Base-by-base conservation (phyloP, 2,888 invertebrate species). In the Ligdia adustata region DNA sequence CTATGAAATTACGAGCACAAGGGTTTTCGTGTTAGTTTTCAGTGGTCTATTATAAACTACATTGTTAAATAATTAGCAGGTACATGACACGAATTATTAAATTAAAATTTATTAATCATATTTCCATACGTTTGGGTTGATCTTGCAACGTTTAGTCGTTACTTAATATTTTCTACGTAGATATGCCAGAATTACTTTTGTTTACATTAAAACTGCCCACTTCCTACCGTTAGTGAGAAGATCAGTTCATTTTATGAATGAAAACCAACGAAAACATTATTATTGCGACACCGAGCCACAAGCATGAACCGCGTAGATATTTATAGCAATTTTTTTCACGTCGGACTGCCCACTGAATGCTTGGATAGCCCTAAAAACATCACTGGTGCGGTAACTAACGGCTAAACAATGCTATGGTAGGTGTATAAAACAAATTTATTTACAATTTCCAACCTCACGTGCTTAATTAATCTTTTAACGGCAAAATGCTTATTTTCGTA, bases 341-440 rank as follows among this genome's bases (percentile, higher is more conserved):
- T 76, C 71, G 68, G 45, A 48, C 56, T 60, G 59, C 62, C 62
- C 61, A 66, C 66, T 49, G 53, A 48, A 48, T 74, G 70, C 80
- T 84, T 84, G 77, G 82, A 83, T 79, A 82, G 80, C 79, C 80
- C 70, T 70, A 72, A 59, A 61, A 58, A 66, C 59, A 67, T 50
- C 49, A 58, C 48, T 50, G 51, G 37, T 54, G 47, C 33, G 47
- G 49, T 20, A 38, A 45, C 18, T 40, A 22, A 37, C 39, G 38
- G 35, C 18, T 26, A 5, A 52, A 42, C 27, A 45, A 48, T 49
- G 9, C 28, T 9, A 22, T 7, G 28, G 7, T 15, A 4, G 12
- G n/a, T n/a, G 12, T 18, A 20, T 22, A 34, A 15, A 22, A 7
- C 16, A 26, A 7, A 1, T 28, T 28, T 18, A 16, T 12, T 34